Evolutionary conservation across 2,888 invertebrate species (phyloP), one percentile per base, ranked within the genome.

Genomic region (Eupeodes luniger): DNA sequence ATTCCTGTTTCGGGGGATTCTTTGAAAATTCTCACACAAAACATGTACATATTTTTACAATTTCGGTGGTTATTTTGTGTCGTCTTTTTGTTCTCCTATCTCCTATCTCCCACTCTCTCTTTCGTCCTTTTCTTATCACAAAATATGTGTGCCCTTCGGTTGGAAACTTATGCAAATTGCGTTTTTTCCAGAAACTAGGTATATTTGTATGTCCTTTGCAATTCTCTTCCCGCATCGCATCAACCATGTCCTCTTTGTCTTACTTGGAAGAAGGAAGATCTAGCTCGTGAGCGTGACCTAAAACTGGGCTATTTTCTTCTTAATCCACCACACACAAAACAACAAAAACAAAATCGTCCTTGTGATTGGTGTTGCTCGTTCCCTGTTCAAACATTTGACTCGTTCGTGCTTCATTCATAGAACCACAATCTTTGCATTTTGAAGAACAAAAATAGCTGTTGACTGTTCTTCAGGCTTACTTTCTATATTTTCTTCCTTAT

Each of bases 221-320:
- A 40, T 40, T 9, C 6, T 40, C 40, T 9, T 9, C 9, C 40
- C 5, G 40, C 9, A 7, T 40, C 40, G 27, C 27, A 27, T 27
- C 40, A 40, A 40, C 5, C 40, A 27, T 27, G 27, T 27, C 2
- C 27, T 3, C 27, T 27, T 27, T 27, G 27, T 5, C n/a, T 14
- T 2, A 4, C 16, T 16, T 72, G 53, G 10, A 9, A 44, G 4
- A 27, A 40, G 19, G 9, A 19, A 27, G 66, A 76, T 40, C 5
- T 40, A 80, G 75, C 62, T 53, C 85, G 80, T 85, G 81, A 77
- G 47, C 85, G 80, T 85, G 81, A 77, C 76, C 80, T 53, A 72
- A 72, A 85, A 85, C 66, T 81, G 76, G 59, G 75, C 62, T 40
- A 70, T 75, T 5, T 69, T 49, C 11, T 51, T n/a, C 12, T 64